Evolutionary conservation across 2,888 invertebrate genomes (phyloP), one percentile per base, ranked within the genome.

Genomic region (Orchesella flavescens): DNA sequence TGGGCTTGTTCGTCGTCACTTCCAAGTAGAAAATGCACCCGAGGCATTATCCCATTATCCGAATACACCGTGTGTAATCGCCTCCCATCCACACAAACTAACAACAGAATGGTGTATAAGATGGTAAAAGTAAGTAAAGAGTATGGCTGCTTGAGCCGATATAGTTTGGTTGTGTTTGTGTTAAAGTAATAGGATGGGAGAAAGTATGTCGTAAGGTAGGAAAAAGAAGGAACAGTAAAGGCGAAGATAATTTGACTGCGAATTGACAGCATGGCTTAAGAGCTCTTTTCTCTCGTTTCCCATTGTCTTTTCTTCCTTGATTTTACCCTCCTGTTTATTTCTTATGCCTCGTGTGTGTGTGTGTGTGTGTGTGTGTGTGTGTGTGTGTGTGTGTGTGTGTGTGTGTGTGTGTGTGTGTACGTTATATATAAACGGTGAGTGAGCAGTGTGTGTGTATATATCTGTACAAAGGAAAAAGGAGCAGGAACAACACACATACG

Each of bases 181-280:
- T 34, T 4, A 34, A 34, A 34, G 34, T 34, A 34, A 34, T 34
- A 34, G 34, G 34, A 34, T 34, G 34, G 34, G 34, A n/a, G n/a
- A 7, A 34, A 34, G 34, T 34, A 34, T 34, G 34, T 34, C 34
- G 34, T 34, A 34, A 34, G 34, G 34, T 19, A 59, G 21, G 59
- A 59, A 21, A 19, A 19, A 44, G 68, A 19, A 49, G 68, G 34
- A 34, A 34, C 34, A 34, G 34, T 34, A 34, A 34, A 72, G 71
- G 78, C 78, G 78, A 79, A 66, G 79, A 79, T 79, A 79, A 79
- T 79, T 79, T 79, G 79, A 79, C 79, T 79, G 72, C 49, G 46
- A 79, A 79, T 79, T 79, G 79, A 79, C 79, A 79, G 79, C 65
- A 10, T 55, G 24, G 79, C 79, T 79, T 79, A 79, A 79, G 79